Conservation (phyloP, 2,113 vertebrate genomes). For the Phyllopteryx taeniolatus region DNA sequence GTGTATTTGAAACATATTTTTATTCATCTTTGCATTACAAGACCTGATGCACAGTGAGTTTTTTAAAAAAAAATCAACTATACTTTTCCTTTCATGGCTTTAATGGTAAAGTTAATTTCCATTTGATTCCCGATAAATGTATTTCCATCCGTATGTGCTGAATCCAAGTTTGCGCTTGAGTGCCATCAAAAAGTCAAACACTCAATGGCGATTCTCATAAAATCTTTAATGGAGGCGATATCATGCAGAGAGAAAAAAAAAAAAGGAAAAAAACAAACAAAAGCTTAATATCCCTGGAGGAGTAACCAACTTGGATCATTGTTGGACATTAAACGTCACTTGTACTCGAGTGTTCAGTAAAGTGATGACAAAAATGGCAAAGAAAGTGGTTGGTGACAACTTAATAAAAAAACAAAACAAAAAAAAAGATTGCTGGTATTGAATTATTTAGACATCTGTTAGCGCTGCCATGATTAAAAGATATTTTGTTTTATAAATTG, state of each 20-base stretch:
- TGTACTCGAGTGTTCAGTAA: no score
- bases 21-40: no score
- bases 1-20: no score
- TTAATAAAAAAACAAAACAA: not conserved
- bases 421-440: constrained; percentile 22
- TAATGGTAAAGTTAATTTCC: no score
- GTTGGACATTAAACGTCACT: not conserved
- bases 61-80: no score
- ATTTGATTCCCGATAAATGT: no score
- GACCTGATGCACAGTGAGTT: no score
- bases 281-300: constrained; percentile 35
- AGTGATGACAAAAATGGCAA: not conserved
- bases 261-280: constrained; percentile 26
- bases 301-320: constrained; percentile 26
- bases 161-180: not conserved
- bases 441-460: not conserved
- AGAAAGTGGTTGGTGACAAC: no score
- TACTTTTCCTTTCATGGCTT: no score
- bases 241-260: constrained; percentile 57
- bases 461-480: constrained; percentile 5
- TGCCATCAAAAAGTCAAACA: constrained; percentile 11
- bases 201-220: constrained; percentile 53
- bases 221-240: constrained; percentile 75
- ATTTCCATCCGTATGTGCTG: no score
- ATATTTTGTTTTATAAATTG: not conserved